Evolutionary conservation across 2,113 vertebrate genomes (phyloP).

Genomic region (Psettodes erumei): DNA sequence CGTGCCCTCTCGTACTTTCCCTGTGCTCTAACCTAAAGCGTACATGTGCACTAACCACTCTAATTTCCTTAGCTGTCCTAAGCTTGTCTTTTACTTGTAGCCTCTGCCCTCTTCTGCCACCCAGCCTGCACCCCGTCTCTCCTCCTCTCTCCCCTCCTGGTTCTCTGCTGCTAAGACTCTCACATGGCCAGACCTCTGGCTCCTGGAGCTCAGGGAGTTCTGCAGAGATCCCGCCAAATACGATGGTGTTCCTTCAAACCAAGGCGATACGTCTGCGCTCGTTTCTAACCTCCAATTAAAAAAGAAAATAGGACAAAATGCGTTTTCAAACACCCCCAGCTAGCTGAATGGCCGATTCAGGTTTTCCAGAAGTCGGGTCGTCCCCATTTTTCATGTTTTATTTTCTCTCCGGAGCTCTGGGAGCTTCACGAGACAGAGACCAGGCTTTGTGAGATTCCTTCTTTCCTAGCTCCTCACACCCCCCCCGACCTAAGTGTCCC

Average conservation of each 20-base stretch:
- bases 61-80: conserved; percentile 68
- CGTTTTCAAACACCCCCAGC: neutral
- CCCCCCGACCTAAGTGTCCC: conserved; percentile 9
- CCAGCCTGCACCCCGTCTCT: conserved; percentile 49
- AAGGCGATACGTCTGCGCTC: too few species aligned
- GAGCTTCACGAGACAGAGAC: conserved; percentile 45
- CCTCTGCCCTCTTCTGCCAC: conserved; percentile 62
- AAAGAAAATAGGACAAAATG: neutral
- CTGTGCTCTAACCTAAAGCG: conserved; percentile 69
- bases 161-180: conserved; percentile 64
- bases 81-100: conserved; percentile 76
- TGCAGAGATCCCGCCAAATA: conserved; percentile 7
- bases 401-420: conserved; percentile 23
- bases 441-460: conserved; percentile 56
- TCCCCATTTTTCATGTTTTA: neutral
- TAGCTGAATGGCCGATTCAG: neutral
- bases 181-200: conserved; percentile 46
- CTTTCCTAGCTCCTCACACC: conserved; percentile 20
- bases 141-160: conserved; percentile 43
- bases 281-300: too few species aligned
- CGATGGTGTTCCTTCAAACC: neutral
- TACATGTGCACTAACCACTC: conserved; percentile 79
- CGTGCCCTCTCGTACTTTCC: conserved; percentile 69
- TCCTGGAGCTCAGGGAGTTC: conserved; percentile 33
- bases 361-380: conserved; percentile 3